Base-by-base conservation (phyloP, 1,140 invertebrate genomes). In the Anoplolepis gracilipes region DNA sequence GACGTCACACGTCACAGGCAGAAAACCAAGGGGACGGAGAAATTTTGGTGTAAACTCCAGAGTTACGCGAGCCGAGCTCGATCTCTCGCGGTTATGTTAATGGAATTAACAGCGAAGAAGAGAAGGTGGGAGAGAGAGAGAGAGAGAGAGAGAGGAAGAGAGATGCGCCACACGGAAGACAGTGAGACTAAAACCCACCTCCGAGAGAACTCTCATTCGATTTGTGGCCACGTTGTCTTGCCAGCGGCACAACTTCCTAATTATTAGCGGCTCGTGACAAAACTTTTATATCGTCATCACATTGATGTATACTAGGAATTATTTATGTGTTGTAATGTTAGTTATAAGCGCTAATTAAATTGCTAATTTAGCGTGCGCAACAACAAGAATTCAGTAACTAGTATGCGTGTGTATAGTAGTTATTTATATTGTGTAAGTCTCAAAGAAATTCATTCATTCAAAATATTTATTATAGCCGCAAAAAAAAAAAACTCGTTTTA, bases 1-100 rank as follows among this genome's bases (percentile, higher is more conserved):
- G 72, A 84, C 59, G 72, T 84, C 72, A 84, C 72, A 84, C 72
- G 81, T 84, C 81, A 84, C 69, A 53, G 42, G 73, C 81, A 84
- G 81, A 84, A 84, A 84, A 77, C 57, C 70, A 73, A 84, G 81
- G 64, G 57, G 36, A 59, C 39, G 70, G 77, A 39, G 81, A 77
- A 84, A 84, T 84, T 82, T 84, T 59, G 81, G 72, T 49, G 78
- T 77, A 77, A 82, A 82, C 81, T 84, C 33, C 22, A 16, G 30
- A 25, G 72, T 81, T 70, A 62, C 81, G 70, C n/a, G 70, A 84
- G 64, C 22, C 33, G 64, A 42, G 72, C 70, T 84, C 46, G 61
- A 77, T 84, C 65, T 82, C 81, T 64, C 30, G 81, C 30, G 81
- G 57, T 84, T 84, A 77, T 64, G 72, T 64, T 84, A 84, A 84